Percentiles rank a stretch among this genome's conserved stretches.
Evolutionary conservation across 1,140 invertebrate genomes (phyloP).

Genomic region (Hylaeus anthracinus): DNA sequence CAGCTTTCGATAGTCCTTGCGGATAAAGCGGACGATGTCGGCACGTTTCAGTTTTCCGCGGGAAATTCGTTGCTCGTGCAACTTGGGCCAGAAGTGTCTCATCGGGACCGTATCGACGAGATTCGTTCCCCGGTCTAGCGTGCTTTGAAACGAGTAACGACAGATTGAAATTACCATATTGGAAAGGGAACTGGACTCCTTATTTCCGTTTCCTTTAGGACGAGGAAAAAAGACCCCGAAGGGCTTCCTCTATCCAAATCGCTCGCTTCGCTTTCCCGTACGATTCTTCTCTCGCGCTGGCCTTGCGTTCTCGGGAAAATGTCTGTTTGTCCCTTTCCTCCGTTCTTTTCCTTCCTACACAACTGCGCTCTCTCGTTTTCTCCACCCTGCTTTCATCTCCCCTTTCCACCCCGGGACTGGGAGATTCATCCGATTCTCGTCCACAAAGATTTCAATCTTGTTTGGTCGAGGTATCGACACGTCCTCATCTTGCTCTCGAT

Average conservation of each 20-base stretch:
- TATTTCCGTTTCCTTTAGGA: conserved; percentile 70
- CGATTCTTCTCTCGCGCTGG: conserved; percentile 27
- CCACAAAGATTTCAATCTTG: conserved; percentile 74
- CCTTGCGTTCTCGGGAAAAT: conserved; percentile 1
- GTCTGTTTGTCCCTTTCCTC: conserved; percentile 2
- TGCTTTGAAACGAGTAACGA: conserved; percentile 72
- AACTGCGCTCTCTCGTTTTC: conserved; percentile 25
- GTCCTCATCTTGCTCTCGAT: conserved; percentile 58
- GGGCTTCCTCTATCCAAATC: conserved; percentile 37
- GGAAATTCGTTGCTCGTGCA: conserved; percentile 22
- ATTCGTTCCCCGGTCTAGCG: conserved; percentile 45
- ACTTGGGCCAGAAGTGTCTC: conserved; percentile 2
- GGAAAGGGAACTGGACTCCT: conserved; percentile 71
- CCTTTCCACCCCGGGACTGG: conserved; percentile 59
- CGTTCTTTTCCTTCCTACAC: conserved; percentile 23
- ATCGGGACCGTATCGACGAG: conserved; percentile 21
- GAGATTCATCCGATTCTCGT: conserved; percentile 69
- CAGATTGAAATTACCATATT: conserved; percentile 79
- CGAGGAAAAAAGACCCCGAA: conserved; percentile 16
- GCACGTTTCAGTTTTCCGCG: not conserved
- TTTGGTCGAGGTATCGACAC: conserved; percentile 69
- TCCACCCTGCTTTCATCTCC: conserved; percentile 58
- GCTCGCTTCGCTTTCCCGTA: conserved; percentile 5
- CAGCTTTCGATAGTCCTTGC: no score
- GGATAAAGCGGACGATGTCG: no score